Conservation (phyloP, 2,113 vertebrate species). For the Macquaria ambigua region DNA sequence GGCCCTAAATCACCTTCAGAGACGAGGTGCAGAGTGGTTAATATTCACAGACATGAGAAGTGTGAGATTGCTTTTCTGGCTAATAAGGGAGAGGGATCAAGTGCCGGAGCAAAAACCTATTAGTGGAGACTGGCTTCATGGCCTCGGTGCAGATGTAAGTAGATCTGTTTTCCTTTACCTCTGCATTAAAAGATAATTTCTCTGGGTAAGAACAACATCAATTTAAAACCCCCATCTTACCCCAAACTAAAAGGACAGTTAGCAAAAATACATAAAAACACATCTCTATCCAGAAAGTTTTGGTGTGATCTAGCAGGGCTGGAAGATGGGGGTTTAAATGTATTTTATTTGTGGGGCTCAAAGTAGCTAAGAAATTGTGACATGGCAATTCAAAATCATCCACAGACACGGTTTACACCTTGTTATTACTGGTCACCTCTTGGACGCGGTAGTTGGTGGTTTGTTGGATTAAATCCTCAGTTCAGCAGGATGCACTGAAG, state of each 20-base stretch:
- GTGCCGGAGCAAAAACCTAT: conserved; percentile 29
- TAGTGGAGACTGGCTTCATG: conserved; percentile 15
- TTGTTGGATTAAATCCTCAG: neutral
- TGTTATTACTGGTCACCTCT: neutral
- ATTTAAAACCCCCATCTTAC: neutral
- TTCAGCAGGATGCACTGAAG: neutral
- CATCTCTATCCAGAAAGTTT: neutral
- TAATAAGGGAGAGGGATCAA: conserved; percentile 51
- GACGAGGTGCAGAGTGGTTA: neutral
- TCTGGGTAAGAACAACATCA: neutral
- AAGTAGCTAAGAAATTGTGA: neutral
- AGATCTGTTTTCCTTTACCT: conserved; percentile 17
- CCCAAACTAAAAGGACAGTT: conserved; percentile 1
- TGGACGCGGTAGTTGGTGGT: neutral
- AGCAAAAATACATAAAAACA: neutral
- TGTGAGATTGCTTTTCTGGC: conserved; percentile 60
- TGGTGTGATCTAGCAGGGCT: neutral
- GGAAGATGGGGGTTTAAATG: neutral
- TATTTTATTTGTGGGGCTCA: neutral
- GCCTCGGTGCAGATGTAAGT: conserved; percentile 21
- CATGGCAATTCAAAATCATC: no score
- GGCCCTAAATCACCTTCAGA: neutral
- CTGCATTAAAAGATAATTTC: neutral
- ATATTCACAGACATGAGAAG: conserved; percentile 57
- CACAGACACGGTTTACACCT: neutral